These are phyloP conservation scores for Nothobranchius kuhntae DNA, from an alignment of 2,113 vertebrate genomes.

Conservation along the genomic window DNA sequence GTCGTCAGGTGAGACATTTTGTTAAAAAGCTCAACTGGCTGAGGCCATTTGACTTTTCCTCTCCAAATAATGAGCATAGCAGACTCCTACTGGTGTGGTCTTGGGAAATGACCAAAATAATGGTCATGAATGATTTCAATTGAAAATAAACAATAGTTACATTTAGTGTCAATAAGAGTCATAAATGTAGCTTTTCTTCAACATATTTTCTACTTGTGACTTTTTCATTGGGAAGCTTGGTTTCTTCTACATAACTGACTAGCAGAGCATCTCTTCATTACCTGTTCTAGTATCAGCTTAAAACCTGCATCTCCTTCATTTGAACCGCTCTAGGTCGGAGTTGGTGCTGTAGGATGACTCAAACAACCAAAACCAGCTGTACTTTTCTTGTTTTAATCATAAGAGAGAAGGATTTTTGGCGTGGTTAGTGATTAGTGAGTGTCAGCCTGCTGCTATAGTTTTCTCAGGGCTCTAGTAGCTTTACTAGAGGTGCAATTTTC, in stretches of 20 bases:
- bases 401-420: no score
- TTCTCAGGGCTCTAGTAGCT: constrained; percentile 12
- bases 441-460: background rate
- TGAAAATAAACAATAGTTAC: no score
- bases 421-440: background rate
- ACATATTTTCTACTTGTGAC: no score
- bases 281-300: background rate
- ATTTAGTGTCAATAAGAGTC: no score
- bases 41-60: background rate
- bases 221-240: no score
- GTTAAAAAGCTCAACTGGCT: background rate
- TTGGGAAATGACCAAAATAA: no score
- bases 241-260: no score
- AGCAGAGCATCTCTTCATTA: background rate
- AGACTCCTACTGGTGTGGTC: background rate
- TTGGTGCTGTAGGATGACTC: background rate
- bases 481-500: constrained; percentile 2
- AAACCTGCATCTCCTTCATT: background rate
- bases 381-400: no score
- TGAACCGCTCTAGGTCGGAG: background rate
- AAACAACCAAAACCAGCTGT: background rate
- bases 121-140: no score
- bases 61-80: background rate
- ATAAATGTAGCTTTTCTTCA: no score
- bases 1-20: background rate